phyloP scores from a whole-genome alignment of 1,140 invertebrate species.

The Pteromalus puparum region DNA sequence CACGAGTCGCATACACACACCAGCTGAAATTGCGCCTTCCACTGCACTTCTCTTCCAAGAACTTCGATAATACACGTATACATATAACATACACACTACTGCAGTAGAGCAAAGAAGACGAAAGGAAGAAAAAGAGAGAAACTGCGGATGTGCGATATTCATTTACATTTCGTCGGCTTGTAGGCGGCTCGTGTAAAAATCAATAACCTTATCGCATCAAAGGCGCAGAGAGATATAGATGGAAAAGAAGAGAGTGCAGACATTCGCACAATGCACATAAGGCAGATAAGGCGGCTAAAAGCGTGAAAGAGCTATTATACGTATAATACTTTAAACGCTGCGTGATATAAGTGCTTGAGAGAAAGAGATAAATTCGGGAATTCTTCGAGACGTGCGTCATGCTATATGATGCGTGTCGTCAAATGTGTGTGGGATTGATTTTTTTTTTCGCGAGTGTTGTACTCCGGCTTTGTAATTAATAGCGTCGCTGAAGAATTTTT shows the following conservation, averaged over 20 bases:
- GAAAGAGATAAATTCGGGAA: not conserved
- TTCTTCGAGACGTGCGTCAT: not conserved
- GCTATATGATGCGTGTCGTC: not conserved
- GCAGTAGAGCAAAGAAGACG: too few species aligned
- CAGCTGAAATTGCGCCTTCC: not conserved
- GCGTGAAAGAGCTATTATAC: conserved; percentile 18
- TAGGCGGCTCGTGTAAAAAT: conserved; percentile 16
- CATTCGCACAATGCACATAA: conserved; percentile 8
- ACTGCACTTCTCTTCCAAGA: conserved; percentile 4
- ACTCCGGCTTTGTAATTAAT: not conserved
- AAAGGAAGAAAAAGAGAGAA: not conserved
- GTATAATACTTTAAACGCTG: not conserved
- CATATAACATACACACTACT: not conserved
- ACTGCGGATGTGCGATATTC: conserved; percentile 18
- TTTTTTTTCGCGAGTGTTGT: not conserved
- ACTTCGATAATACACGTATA: conserved; percentile 13
- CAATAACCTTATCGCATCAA: conserved; percentile 39
- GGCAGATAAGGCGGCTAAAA: conserved; percentile 20
- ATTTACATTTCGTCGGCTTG: not conserved
- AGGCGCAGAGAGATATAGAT: conserved; percentile 5
- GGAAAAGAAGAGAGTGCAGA: not conserved
- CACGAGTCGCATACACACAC: not conserved
- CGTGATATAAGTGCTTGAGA: not conserved
- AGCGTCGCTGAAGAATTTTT: not conserved
- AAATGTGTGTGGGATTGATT: not conserved